Evolutionary conservation across 2,888 invertebrate species (phyloP).

Genomic region (Callyntrura sp.): DNA sequence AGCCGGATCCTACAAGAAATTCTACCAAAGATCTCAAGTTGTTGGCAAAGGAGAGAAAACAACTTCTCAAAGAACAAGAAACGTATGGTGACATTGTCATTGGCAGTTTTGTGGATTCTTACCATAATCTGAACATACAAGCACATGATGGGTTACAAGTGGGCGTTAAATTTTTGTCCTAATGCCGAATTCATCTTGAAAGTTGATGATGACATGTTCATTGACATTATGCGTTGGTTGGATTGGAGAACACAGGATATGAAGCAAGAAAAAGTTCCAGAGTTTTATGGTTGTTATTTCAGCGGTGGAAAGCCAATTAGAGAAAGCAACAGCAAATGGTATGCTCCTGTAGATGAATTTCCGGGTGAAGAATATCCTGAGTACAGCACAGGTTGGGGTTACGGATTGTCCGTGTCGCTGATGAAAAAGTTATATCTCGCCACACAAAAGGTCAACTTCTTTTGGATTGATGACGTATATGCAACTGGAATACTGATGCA

Average conservation of each 20-base stretch:
- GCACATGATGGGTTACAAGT: constrained; percentile 84
- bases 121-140: constrained; percentile 84
- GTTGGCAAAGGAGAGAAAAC: too few species aligned
- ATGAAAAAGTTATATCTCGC: constrained; percentile 1
- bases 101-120: constrained; percentile 39
- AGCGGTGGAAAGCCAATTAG: too few species aligned
- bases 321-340: too few species aligned
- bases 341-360: too few species aligned
- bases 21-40: background rate
- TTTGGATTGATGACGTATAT: constrained; percentile 54
- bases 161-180: constrained; percentile 82
- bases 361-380: too few species aligned
- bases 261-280: too few species aligned
- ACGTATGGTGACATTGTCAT: constrained; percentile 33
- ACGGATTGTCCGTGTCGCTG: background rate
- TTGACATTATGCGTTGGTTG: constrained; percentile 84
- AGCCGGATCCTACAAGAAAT: background rate
- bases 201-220: constrained; percentile 83
- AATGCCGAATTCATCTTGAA: constrained; percentile 83
- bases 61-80: too few species aligned
- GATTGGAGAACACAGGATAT: too few species aligned
- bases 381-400: constrained; percentile 27
- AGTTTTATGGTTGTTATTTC: too few species aligned
- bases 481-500: constrained; percentile 26
- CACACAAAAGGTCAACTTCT: background rate